Base-by-base conservation (phyloP, 2,888 invertebrate genomes). In the Apotomis turbidana region DNA sequence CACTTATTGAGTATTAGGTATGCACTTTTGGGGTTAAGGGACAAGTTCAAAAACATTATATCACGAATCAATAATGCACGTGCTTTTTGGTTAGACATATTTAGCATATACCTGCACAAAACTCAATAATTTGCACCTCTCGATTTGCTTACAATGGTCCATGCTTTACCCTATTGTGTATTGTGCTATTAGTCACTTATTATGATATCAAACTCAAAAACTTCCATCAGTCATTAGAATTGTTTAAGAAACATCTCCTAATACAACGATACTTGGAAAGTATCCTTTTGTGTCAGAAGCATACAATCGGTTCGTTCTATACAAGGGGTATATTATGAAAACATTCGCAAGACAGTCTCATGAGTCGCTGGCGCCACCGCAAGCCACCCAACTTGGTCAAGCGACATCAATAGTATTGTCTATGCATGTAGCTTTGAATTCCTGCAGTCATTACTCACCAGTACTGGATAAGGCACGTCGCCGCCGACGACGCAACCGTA, bases 391-490 rank as follows among this genome's bases (percentile, higher is more conserved):
- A 76, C 75, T 78, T 77, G 75, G 73, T 77, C 77, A 74, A 78
- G 76, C 74, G 76, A 75, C 75, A 75, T 66, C 70, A 60, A 64
- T 63, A 62, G 74, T 71, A 77, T 75, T 75, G 77, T 76, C 78
- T 79, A 75, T 76, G 73, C 68, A 76, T 74, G 57, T 68, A 74
- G 80, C 75, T 80, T 79, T 76, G 78, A 77, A 84, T 84, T 81
- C 83, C 76, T 76, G 74, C 52, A 72, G 74, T 76, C 80, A 83
- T 84, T 83, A 83, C 81, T 83, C 83, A 84, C 77, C 6, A 76
- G 70, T 72, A 69, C 76, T 76, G 80, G 80, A 83, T 82, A 82
- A 80, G 78, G 79, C 81, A 82, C 80, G 80, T 78, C 76, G 75
- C 64, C 57, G 58, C 55, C 51, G 64, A 5, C 41, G 41, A 6